Conservation (phyloP, 2,797 vertebrate species). For the Arrhamphus sclerolepis region DNA sequence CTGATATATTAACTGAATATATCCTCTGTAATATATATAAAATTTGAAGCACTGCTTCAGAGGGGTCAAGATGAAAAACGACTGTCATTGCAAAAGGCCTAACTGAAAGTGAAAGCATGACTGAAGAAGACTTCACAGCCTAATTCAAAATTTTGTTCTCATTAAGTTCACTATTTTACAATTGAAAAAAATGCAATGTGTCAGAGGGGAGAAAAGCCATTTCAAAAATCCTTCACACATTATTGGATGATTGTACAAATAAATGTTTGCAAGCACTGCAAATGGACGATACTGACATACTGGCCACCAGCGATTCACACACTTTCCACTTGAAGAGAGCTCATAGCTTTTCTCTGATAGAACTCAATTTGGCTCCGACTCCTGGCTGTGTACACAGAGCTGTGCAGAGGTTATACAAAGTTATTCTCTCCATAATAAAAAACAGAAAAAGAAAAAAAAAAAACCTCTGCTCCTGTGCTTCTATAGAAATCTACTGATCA, state of each 20-base stretch:
- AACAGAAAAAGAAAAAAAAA: constrained; percentile 33
- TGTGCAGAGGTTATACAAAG: constrained; percentile 42
- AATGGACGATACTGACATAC: constrained; percentile 42
- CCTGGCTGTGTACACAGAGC: constrained; percentile 35
- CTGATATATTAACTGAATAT: constrained; percentile 36
- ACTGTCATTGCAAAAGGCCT: constrained; percentile 27
- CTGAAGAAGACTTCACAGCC: constrained; percentile 38
- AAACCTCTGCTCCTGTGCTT: constrained; percentile 28
- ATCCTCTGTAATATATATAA: constrained; percentile 1
- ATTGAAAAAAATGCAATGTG: constrained; percentile 28
- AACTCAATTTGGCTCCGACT: constrained; percentile 40
- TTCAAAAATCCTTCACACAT: constrained; percentile 39
- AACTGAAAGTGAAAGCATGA: constrained; percentile 29
- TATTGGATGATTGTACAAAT: constrained; percentile 55
- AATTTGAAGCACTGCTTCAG: constrained; percentile 43
- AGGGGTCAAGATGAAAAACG: constrained; percentile 50
- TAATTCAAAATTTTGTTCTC: constrained; percentile 43
- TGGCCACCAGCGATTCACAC: constrained; percentile 42
- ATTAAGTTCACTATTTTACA: constrained; percentile 31
- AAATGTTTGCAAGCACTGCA: constrained; percentile 36
- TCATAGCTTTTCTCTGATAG: constrained; percentile 57
- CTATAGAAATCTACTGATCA: constrained; percentile 45
- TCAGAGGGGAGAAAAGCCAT: constrained; percentile 36
- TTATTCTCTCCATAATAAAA: constrained; percentile 34
- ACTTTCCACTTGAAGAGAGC: constrained; percentile 36